These are phyloP conservation scores for Eupeodes luniger DNA, from an alignment of 2,888 invertebrate genomes.

Conservation along the genomic window DNA sequence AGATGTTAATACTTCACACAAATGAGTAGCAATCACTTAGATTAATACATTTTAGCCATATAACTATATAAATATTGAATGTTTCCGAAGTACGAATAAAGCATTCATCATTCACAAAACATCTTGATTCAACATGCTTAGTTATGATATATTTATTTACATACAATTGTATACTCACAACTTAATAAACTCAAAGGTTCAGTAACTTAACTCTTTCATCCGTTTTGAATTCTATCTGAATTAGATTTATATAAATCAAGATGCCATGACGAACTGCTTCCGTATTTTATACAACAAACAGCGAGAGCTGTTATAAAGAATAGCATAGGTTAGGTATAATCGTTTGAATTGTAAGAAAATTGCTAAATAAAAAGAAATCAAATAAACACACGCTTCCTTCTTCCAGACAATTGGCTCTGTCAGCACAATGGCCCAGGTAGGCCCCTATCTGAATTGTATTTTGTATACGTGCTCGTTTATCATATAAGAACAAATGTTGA, in stretches of 20 bases:
- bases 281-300: not conserved
- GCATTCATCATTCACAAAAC: not conserved
- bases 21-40: conserved; percentile 6
- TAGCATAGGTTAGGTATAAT: conserved; percentile 4
- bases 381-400: conserved; percentile 19
- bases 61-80: not conserved
- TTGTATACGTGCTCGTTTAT: conserved; percentile 58
- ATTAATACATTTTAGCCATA: not conserved
- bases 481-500: conserved; percentile 19
- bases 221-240: not conserved
- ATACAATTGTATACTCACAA: not conserved
- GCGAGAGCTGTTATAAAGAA: conserved; percentile 41
- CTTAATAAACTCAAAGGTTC: not conserved
- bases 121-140: conserved; percentile 6
- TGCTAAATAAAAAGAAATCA: not conserved
- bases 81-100: not conserved
- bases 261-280: not conserved
- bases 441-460: conserved; percentile 46
- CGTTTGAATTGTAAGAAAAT: conserved; percentile 21
- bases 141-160: not conserved
- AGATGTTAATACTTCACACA: not conserved
- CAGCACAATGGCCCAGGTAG: conserved; percentile 19
- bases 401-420: conserved; percentile 31
- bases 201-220: not conserved
- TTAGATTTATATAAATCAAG: conserved; percentile 19